These are phyloP conservation scores for Zygogramma bicolorata DNA, from an alignment of 2,888 invertebrate genomes.

Conservation along the genomic window DNA sequence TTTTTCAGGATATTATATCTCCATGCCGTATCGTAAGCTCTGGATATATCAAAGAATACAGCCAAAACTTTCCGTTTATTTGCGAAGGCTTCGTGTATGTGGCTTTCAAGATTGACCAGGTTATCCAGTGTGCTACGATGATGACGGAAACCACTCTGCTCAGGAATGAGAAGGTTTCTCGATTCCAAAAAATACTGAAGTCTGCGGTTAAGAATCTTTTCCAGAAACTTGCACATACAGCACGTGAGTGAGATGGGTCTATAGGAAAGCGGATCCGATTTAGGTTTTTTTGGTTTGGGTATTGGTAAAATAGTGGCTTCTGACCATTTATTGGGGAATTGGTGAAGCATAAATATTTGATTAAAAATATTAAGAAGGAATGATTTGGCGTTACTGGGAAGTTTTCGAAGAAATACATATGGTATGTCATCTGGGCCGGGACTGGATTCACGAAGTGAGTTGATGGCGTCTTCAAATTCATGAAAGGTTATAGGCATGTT, in stretches of 20 bases:
- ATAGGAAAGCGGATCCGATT: constrained; percentile 10
- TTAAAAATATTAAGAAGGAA: constrained; percentile 15
- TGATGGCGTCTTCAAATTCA: not conserved
- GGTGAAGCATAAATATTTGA: not conserved
- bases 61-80: too few species aligned
- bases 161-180: not conserved
- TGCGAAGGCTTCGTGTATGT: not conserved
- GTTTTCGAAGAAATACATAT: constrained; percentile 6
- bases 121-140: constrained; percentile 9
- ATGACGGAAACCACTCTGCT: constrained; percentile 13
- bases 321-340: not conserved
- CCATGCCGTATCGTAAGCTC: too few species aligned
- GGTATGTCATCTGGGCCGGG: constrained; percentile 21
- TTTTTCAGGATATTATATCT: not conserved
- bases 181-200: not conserved
- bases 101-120: not conserved
- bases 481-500: not conserved
- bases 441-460: not conserved
- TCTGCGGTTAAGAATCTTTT: constrained; percentile 15
- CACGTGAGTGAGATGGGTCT: constrained; percentile 19
- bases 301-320: constrained; percentile 13
- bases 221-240: not conserved
- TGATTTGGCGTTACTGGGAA: not conserved
- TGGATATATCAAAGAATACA: too few species aligned
- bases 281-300: constrained; percentile 1